Evolutionary conservation across 2,888 invertebrate genomes (phyloP).

Genomic region (Eilema sororculum): DNA sequence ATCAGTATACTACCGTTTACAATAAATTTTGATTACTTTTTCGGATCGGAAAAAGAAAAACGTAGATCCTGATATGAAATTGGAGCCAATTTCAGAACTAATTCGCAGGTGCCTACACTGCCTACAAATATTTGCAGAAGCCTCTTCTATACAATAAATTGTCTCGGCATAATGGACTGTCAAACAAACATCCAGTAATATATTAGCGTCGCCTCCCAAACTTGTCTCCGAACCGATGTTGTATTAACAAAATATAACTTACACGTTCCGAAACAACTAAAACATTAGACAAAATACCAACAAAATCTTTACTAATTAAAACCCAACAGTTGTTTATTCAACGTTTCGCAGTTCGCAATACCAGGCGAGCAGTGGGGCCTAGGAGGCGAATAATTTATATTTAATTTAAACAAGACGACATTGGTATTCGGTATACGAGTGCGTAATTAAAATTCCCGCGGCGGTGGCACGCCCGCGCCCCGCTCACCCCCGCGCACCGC

Average conservation of each 20-base stretch:
- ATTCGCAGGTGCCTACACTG: background rate
- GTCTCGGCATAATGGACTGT: conserved; percentile 9
- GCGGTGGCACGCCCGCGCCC: conserved; percentile 73
- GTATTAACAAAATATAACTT: conserved; percentile 38
- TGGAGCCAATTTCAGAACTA: background rate
- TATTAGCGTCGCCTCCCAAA: conserved; percentile 19
- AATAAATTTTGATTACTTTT: too few relatives aligned
- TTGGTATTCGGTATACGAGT: conserved; percentile 87
- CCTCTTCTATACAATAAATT: conserved; percentile 6
- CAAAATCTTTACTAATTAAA: conserved; percentile 78
- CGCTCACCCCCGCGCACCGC: conserved; percentile 43
- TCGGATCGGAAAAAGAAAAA: too few relatives aligned
- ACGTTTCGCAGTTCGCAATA: conserved; percentile 79
- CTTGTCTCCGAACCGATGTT: conserved; percentile 12
- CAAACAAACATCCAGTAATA: conserved; percentile 24
- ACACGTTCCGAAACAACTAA: conserved; percentile 46
- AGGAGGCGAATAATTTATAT: conserved; percentile 86
- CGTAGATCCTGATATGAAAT: too few relatives aligned
- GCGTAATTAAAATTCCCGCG: conserved; percentile 87
- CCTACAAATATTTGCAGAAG: background rate
- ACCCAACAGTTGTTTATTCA: conserved; percentile 81
- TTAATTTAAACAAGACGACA: conserved; percentile 88
- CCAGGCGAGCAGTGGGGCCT: conserved; percentile 80
- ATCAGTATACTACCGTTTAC: background rate
- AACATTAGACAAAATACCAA: conserved; percentile 61